Evolutionary conservation across 2,888 invertebrate genomes (phyloP).

Genomic region (Hermodice carunculata): DNA sequence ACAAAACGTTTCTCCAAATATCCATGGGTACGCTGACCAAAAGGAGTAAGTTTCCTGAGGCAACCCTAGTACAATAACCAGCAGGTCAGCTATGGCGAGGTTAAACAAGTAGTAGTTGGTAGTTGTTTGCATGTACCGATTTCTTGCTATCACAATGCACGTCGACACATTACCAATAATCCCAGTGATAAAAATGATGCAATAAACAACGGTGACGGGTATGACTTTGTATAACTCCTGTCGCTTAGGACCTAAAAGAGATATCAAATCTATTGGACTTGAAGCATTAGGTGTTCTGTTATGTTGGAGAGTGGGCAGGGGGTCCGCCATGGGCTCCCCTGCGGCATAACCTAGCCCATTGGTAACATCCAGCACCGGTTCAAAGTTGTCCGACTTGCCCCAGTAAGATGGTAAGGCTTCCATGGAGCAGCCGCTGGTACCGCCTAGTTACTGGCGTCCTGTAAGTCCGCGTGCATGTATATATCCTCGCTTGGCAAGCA

Average conservation of each 20-base stretch:
- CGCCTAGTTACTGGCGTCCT: too few relatives aligned
- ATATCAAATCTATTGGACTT: too few relatives aligned
- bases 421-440: too few relatives aligned
- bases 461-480: too few relatives aligned
- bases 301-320: too few relatives aligned
- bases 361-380: too few relatives aligned
- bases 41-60: slow-evolving; percentile 81
- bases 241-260: slow-evolving; percentile 36
- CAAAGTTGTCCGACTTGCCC: too few relatives aligned
- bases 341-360: too few relatives aligned
- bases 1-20: slow-evolving; percentile 84
- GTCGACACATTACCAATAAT: slow-evolving; percentile 87
- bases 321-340: too few relatives aligned
- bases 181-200: slow-evolving; percentile 82
- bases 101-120: slow-evolving; percentile 94
- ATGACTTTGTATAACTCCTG: slow-evolving; percentile 32
- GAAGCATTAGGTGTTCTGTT: too few relatives aligned
- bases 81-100: slow-evolving; percentile 85
- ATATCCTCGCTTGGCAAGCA: too few relatives aligned
- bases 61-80: slow-evolving; percentile 83
- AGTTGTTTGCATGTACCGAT: slow-evolving; percentile 87
- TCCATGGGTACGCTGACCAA: slow-evolving; percentile 68
- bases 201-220: slow-evolving; percentile 71
- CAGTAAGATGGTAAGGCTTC: too few relatives aligned
- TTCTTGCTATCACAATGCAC: slow-evolving; percentile 87